phyloP scores from a whole-genome alignment of 2,888 invertebrate genomes.

The Scaptomyza parva region DNA sequence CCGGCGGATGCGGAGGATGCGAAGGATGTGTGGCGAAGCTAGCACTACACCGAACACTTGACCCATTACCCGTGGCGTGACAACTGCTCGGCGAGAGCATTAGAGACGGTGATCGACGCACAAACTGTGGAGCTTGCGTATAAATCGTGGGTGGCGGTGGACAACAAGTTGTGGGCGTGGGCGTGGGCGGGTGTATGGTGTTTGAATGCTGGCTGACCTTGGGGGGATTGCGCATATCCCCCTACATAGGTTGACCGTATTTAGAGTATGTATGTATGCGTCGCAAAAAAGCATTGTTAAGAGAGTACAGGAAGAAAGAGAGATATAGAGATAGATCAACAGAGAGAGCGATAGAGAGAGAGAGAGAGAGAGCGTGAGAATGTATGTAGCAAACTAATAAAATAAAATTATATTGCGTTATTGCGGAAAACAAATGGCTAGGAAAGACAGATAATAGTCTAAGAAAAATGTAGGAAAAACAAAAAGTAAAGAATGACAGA shows the following conservation, averaged over 20 bases:
- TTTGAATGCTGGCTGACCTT: slow-evolving; percentile 23
- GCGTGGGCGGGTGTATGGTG: slow-evolving; percentile 11
- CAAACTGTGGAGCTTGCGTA: slow-evolving; percentile 64
- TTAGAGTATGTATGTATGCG: slow-evolving; percentile 14
- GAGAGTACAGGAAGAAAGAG: slow-evolving; percentile 16
- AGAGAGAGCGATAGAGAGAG: slow-evolving; percentile 15
- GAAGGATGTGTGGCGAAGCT: slow-evolving; percentile 26
- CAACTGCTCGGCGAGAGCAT: slow-evolving; percentile 56
- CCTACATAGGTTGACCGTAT: slow-evolving; percentile 17
- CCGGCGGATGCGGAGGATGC: slow-evolving; percentile 22
- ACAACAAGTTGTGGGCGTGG: slow-evolving; percentile 14
- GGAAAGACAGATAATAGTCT: not conserved
- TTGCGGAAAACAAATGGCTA: not conserved
- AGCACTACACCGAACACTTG: slow-evolving; percentile 47
- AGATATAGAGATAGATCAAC: slow-evolving; percentile 17
- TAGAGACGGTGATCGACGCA: slow-evolving; percentile 60
- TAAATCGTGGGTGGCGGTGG: slow-evolving; percentile 67
- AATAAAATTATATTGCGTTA: not conserved
- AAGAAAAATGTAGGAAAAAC: no score
- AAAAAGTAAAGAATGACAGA: not conserved
- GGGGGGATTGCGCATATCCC: slow-evolving; percentile 39
- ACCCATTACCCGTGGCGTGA: slow-evolving; percentile 33
- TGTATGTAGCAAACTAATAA: not conserved
- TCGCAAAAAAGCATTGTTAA: slow-evolving; percentile 12
- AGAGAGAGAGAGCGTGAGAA: slow-evolving; percentile 29